Conservation (phyloP, 92 coral and sea anemone species). For the Porites rus region DNA sequence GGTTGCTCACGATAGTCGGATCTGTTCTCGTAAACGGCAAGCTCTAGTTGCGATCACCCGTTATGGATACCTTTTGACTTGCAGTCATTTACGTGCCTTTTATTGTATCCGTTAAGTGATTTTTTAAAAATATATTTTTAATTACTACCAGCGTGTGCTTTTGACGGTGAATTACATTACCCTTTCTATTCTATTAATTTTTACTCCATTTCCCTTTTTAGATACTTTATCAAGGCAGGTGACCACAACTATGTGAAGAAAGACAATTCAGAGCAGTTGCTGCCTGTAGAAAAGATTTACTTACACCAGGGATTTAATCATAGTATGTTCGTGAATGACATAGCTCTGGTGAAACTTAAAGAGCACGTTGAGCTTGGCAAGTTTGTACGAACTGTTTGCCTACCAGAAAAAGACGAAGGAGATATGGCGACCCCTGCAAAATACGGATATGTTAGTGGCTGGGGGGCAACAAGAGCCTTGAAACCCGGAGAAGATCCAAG, state of each 20-base stretch:
- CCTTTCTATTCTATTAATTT: too few relatives aligned
- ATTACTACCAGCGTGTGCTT: too few relatives aligned
- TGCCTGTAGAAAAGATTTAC: conserved; percentile 30
- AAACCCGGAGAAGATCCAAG: not conserved
- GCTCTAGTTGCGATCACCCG: too few relatives aligned
- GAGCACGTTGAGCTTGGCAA: conserved; percentile 44
- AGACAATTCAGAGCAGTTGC: conserved; percentile 44
- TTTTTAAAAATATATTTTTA: too few relatives aligned
- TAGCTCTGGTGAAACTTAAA: conserved; percentile 68
- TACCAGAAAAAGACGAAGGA: conserved; percentile 55
- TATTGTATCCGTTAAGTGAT: too few relatives aligned
- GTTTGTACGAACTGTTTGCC: conserved; percentile 45
- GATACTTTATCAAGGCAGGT: conserved; percentile 59
- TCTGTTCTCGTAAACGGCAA: too few relatives aligned
- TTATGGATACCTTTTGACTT: too few relatives aligned
- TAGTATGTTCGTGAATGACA: conserved; percentile 54
- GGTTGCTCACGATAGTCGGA: too few relatives aligned
- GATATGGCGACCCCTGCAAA: conserved; percentile 41
- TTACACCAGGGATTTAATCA: conserved; percentile 56
- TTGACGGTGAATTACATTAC: too few relatives aligned
- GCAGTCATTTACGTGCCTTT: too few relatives aligned
- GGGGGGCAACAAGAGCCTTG: conserved; percentile 71
- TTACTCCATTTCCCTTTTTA: not conserved
- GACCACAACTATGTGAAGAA: conserved; percentile 31
- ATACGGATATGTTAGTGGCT: conserved; percentile 69